phyloP scores from a whole-genome alignment of 2,888 invertebrate species.

The Phortica okadai region DNA sequence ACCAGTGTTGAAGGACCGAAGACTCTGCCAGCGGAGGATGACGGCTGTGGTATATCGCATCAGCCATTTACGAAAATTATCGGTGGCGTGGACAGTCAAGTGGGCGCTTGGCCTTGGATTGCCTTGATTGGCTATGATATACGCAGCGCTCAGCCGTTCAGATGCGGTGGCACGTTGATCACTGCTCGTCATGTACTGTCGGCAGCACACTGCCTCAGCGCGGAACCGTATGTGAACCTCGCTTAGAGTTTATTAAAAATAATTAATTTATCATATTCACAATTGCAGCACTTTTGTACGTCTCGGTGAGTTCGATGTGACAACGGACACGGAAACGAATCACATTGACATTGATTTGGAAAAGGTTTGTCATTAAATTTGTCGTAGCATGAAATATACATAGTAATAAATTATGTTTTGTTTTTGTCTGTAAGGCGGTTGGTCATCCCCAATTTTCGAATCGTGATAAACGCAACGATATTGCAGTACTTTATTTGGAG shows the following conservation, averaged over 20 bases:
- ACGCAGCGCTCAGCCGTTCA: slow-evolving; percentile 65
- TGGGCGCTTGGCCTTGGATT: slow-evolving; percentile 88
- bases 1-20: not conserved
- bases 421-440: slow-evolving; percentile 40
- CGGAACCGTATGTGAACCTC: slow-evolving; percentile 59
- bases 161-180: slow-evolving; percentile 76
- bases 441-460: slow-evolving; percentile 57
- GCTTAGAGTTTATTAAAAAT: not conserved
- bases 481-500: slow-evolving; percentile 83
- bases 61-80: slow-evolving; percentile 80
- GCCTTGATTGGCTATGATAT: slow-evolving; percentile 82
- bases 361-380: slow-evolving; percentile 57
- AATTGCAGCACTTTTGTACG: slow-evolving; percentile 81
- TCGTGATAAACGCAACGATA: slow-evolving; percentile 82
- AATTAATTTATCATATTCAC: slow-evolving; percentile 2
- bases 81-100: slow-evolving; percentile 81
- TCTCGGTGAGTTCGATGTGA: slow-evolving; percentile 85
- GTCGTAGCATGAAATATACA: not conserved
- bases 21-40: slow-evolving; percentile 64
- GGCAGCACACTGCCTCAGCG: slow-evolving; percentile 64
- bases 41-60: slow-evolving; percentile 81
- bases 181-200: slow-evolving; percentile 82
- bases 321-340: slow-evolving; percentile 79
- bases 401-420: slow-evolving; percentile 18
- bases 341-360: slow-evolving; percentile 80